Evolutionary conservation across 2,113 vertebrate genomes (phyloP).

Genomic region (Garra rufa): DNA sequence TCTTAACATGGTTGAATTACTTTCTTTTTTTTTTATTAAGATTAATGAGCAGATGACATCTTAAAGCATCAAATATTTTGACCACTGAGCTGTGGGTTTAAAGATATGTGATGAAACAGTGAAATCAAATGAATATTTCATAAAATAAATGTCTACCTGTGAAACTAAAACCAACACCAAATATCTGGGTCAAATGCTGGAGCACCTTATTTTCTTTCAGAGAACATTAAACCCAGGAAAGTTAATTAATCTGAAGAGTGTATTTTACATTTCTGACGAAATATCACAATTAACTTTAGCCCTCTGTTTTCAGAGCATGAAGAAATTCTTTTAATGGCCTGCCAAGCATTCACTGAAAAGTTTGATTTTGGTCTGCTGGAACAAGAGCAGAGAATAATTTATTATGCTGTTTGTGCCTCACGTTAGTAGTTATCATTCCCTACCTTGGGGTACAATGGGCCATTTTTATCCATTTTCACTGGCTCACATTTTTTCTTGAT

Average conservation of each 20-base stretch:
- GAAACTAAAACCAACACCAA: not conserved
- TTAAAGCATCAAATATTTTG: not conserved
- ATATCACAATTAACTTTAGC: constrained; percentile 73
- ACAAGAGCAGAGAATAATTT: constrained; percentile 70
- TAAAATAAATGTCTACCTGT: not conserved
- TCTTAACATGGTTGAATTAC: not conserved
- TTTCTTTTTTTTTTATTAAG: not conserved
- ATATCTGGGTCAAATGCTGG: not conserved
- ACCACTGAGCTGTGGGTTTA: not conserved
- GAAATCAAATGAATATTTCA: not conserved
- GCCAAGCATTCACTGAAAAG: constrained; percentile 71
- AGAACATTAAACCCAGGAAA: constrained; percentile 7
- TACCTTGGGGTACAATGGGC: constrained; percentile 78
- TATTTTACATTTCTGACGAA: constrained; percentile 58
- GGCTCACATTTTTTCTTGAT: constrained; percentile 70
- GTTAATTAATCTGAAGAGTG: constrained; percentile 58
- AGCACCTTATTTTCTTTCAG: not conserved
- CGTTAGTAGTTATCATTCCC: constrained; percentile 77
- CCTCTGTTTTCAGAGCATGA: constrained; percentile 74
- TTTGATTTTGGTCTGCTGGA: constrained; percentile 74
- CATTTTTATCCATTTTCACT: constrained; percentile 77
- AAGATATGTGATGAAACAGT: not conserved
- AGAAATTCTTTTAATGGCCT: constrained; percentile 82
- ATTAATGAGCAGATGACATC: not conserved
- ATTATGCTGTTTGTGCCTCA: constrained; percentile 81